phyloP scores from a whole-genome alignment of 1,140 invertebrate genomes.

The Vanessa tameamea region DNA sequence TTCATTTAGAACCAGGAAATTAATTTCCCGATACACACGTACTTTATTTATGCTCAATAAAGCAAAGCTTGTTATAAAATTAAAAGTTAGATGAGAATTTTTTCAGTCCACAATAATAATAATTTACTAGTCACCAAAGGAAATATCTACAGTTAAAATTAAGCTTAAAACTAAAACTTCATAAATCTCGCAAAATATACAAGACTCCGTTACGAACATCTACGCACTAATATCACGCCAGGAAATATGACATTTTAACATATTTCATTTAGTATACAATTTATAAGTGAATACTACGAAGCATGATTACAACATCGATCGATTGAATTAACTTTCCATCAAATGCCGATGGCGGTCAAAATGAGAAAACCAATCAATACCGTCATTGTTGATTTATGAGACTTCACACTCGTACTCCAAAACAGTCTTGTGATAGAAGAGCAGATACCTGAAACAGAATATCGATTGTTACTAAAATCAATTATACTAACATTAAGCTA shows the following conservation, averaged over 20 bases:
- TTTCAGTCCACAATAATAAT: constrained; percentile 36
- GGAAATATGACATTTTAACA: constrained; percentile 8
- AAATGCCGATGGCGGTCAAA: neutral
- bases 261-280: constrained; percentile 15
- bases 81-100: constrained; percentile 21
- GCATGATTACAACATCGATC: neutral
- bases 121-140: constrained; percentile 46
- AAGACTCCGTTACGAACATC: neutral
- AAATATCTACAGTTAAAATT: constrained; percentile 8
- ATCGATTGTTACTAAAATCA: neutral
- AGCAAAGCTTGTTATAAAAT: constrained; percentile 22
- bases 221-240: constrained; percentile 69
- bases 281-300: constrained; percentile 7
- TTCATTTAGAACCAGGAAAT: neutral
- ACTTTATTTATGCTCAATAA: constrained; percentile 33
- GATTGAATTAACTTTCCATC: neutral
- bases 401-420: constrained; percentile 86
- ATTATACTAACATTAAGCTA: too few species aligned
- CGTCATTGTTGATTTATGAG: constrained; percentile 42
- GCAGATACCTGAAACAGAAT: constrained; percentile 87
- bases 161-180: constrained; percentile 64
- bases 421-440: constrained; percentile 96
- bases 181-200: constrained; percentile 43
- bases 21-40: neutral
- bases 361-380: constrained; percentile 1